phyloP scores from a whole-genome alignment of 1,140 invertebrate species.

The Panagrolaimus sp. region DNA sequence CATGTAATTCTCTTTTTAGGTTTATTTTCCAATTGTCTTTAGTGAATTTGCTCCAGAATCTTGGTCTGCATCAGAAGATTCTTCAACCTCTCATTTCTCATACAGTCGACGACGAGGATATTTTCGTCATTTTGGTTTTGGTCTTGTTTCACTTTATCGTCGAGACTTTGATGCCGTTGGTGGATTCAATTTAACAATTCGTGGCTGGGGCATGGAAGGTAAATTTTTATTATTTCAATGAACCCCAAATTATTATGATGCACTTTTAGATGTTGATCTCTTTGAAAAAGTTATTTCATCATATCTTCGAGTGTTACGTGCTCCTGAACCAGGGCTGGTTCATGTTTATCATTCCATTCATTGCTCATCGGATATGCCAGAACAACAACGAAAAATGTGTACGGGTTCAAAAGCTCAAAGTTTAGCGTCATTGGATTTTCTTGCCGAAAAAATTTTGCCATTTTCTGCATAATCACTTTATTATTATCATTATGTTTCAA shows the following conservation, averaged over 20 bases:
- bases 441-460: conserved; percentile 47
- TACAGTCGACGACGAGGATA: conserved; percentile 49
- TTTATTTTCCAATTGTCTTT: conserved; percentile 95
- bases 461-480: neutral
- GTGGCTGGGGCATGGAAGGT: conserved; percentile 81
- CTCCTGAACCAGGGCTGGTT: conserved; percentile 78
- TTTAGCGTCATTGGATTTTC: conserved; percentile 49
- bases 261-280: conserved; percentile 72
- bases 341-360: conserved; percentile 65
- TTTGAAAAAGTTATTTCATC: conserved; percentile 71
- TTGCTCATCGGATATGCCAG: conserved; percentile 38
- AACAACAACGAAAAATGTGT: conserved; percentile 42
- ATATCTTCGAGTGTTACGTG: conserved; percentile 69
- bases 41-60: conserved; percentile 79
- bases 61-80: conserved; percentile 46
- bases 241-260: too few relatives aligned
- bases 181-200: conserved; percentile 82
- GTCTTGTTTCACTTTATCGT: conserved; percentile 84
- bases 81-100: conserved; percentile 42
- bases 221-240: too few relatives aligned
- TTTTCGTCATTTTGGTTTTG: conserved; percentile 82
- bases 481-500: conserved; percentile 2
- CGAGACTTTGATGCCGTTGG: conserved; percentile 74
- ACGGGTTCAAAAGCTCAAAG: conserved; percentile 49
- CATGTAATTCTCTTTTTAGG: conserved; percentile 53